Evolutionary conservation across 2,888 invertebrate genomes (phyloP).

Genomic region (Synergus itoensis): DNA sequence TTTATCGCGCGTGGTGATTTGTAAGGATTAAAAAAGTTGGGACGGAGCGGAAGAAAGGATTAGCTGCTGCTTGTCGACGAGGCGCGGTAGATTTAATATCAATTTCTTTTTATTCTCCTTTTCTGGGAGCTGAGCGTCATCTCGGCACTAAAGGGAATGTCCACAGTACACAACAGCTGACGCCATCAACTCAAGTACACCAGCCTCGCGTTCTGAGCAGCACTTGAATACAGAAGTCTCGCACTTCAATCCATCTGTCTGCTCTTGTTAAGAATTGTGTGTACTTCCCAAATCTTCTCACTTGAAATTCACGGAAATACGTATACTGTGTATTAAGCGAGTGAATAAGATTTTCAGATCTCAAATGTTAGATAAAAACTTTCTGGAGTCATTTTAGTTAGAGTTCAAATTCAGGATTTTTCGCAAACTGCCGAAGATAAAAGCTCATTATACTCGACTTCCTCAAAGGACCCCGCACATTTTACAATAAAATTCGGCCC

Average conservation of each 20-base stretch:
- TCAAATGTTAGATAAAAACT: neutral
- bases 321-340: slow-evolving; percentile 1
- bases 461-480: too few species aligned
- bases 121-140: neutral
- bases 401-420: too few species aligned
- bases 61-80: neutral
- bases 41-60: neutral
- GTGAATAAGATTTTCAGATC: neutral
- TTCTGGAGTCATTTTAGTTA: too few species aligned
- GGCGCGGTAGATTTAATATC: neutral
- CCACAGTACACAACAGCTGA: slow-evolving; percentile 75
- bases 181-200: slow-evolving; percentile 72
- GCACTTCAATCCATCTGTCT: slow-evolving; percentile 75
- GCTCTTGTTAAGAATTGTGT: slow-evolving; percentile 68
- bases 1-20: neutral
- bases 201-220: slow-evolving; percentile 57
- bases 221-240: slow-evolving; percentile 69
- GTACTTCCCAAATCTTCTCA: slow-evolving; percentile 35
- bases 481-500: too few species aligned
- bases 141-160: neutral
- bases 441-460: too few species aligned
- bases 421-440: too few species aligned
- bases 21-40: neutral
- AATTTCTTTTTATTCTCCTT: slow-evolving; percentile 29
- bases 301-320: slow-evolving; percentile 12